A percentile compares a stretch with the other conserved stretches of the same genome.
phyloP scores from a whole-genome alignment of 2,797 vertebrate genomes.

The Hirundo rustica region DNA sequence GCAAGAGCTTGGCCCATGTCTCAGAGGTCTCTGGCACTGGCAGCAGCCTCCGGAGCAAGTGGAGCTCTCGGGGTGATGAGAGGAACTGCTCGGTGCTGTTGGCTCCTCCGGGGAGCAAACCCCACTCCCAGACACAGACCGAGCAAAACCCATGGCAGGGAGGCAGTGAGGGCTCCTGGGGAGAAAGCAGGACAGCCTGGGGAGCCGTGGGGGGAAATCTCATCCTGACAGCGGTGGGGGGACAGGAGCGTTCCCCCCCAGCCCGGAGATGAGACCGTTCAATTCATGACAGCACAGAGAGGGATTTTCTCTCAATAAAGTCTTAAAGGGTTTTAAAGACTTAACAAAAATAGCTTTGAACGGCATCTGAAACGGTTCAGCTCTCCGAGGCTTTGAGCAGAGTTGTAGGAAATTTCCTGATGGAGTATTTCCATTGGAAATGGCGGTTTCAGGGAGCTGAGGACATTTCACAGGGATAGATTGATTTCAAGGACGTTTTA shows the following conservation, averaged over 20 bases:
- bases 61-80: not conserved
- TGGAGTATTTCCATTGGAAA: not conserved
- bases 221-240: fast-evolving
- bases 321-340: not conserved
- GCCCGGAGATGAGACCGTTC: fast-evolving
- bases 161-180: not conserved
- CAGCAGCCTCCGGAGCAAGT: not conserved
- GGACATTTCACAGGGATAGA: not conserved
- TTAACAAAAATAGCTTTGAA: not conserved
- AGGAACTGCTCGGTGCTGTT: not conserved
- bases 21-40: conserved; percentile 2
- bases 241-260: fast-evolving
- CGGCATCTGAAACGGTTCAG: not conserved
- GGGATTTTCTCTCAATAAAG: not conserved
- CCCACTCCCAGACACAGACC: fast-evolving
- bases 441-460: not conserved
- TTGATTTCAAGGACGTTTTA: not conserved
- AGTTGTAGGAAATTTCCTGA: not conserved
- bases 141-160: fast-evolving
- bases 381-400: not conserved
- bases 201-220: fast-evolving
- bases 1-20: conserved; percentile 15
- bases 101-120: not conserved
- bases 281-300: not conserved
- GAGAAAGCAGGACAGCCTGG: not conserved